Evolutionary conservation across 1,140 invertebrate genomes (phyloP).

Genomic region (Listronotus oregonensis): DNA sequence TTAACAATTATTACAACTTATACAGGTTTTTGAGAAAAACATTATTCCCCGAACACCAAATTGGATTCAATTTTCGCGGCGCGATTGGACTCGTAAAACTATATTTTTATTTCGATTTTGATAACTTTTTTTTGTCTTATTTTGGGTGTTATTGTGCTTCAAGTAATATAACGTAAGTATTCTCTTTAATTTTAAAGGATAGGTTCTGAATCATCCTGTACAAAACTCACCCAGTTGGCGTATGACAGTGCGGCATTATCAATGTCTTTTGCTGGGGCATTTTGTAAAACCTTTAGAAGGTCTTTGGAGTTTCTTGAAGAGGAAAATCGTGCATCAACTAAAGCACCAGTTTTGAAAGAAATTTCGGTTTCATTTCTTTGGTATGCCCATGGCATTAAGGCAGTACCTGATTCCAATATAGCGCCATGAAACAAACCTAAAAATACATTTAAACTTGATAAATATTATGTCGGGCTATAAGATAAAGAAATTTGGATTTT

Average conservation of each 20-base stretch:
- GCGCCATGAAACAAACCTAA: slow-evolving; percentile 37
- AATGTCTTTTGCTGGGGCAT: slow-evolving; percentile 15
- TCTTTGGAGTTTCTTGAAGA: slow-evolving; percentile 3
- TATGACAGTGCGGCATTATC: slow-evolving; percentile 5
- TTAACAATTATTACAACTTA: too few species aligned
- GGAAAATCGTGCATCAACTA: slow-evolving; percentile 21
- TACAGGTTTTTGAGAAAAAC: too few species aligned
- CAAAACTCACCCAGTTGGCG: not conserved
- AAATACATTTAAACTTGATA: not conserved
- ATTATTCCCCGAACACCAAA: too few species aligned
- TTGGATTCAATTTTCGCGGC: too few species aligned
- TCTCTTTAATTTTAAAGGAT: too few species aligned
- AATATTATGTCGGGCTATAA: too few species aligned
- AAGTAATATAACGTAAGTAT: too few species aligned
- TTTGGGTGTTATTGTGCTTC: too few species aligned
- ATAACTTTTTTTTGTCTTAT: too few species aligned
- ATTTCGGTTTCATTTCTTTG: slow-evolving; percentile 34
- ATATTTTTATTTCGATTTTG: too few species aligned
- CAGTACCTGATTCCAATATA: slow-evolving; percentile 34
- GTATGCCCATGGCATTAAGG: slow-evolving; percentile 33
- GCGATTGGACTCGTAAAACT: too few species aligned
- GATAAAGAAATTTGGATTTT: not conserved
- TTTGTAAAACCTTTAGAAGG: slow-evolving; percentile 23
- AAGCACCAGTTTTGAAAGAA: slow-evolving; percentile 18
- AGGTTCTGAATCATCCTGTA: too few species aligned